A percentile compares a stretch with the other conserved stretches of the same genome.
phyloP scores from a whole-genome alignment of 23 tunicate genomes.

The Trididemnum clinides region DNA sequence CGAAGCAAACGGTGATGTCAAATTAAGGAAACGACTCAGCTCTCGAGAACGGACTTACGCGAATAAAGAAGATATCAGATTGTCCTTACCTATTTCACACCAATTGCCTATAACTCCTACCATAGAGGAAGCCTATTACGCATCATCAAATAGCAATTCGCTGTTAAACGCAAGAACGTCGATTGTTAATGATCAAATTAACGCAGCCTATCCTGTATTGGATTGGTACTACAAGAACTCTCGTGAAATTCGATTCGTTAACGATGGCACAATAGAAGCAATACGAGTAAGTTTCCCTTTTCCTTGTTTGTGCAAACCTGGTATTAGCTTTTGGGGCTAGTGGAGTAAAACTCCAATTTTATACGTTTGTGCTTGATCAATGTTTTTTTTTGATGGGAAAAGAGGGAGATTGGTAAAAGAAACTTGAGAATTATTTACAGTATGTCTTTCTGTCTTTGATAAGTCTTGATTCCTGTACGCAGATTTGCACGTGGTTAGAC shows the following conservation, averaged over 20 bases:
- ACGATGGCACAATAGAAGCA: slow-evolving; percentile 56
- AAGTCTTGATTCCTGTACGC: too few relatives aligned
- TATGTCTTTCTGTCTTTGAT: too few relatives aligned
- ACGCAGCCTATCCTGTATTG: background rate
- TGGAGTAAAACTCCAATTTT: too few relatives aligned
- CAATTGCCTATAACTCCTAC: background rate
- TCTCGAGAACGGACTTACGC: background rate
- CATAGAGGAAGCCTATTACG: background rate
- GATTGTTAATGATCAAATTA: background rate
- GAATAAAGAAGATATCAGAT: background rate
- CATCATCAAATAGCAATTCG: background rate
- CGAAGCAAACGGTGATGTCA: background rate
- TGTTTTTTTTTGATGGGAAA: too few relatives aligned
- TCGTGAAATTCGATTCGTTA: slow-evolving; percentile 52
- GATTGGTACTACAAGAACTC: slow-evolving; percentile 60
- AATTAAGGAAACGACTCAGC: background rate
- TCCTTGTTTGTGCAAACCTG: too few relatives aligned
- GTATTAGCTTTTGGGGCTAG: too few relatives aligned
- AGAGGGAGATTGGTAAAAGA: too few relatives aligned
- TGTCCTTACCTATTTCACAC: background rate
- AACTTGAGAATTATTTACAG: too few relatives aligned
- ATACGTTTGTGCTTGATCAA: too few relatives aligned
- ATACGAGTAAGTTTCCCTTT: slow-evolving; percentile 18
- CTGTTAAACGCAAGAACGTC: background rate
- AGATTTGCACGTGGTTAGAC: too few relatives aligned